phyloP scores from a whole-genome alignment of 2,888 invertebrate genomes.

The Yponomeuta cagnagella region DNA sequence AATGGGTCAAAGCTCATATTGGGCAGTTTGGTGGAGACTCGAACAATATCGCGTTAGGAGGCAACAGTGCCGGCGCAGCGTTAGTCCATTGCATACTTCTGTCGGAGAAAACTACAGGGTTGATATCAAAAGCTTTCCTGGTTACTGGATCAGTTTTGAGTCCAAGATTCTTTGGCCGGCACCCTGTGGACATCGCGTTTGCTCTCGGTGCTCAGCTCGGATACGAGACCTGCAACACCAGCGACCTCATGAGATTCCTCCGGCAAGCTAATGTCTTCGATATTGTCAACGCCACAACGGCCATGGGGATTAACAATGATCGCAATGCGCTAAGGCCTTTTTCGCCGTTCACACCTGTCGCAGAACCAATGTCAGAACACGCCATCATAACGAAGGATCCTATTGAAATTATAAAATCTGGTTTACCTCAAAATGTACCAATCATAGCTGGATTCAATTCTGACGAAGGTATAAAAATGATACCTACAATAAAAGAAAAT shows the following conservation, averaged over 20 bases:
- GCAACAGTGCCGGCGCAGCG: constrained; percentile 41
- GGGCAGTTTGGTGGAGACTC: constrained; percentile 36
- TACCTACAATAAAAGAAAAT: constrained; percentile 22
- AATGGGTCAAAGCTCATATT: constrained; percentile 40
- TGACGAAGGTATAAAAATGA: constrained; percentile 39
- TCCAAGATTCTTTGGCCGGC: constrained; percentile 27
- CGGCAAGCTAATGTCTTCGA: constrained; percentile 25
- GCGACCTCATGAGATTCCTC: constrained; percentile 24
- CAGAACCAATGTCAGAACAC: constrained; percentile 38
- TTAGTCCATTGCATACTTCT: constrained; percentile 37
- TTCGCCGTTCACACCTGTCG: constrained; percentile 41
- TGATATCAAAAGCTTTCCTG: constrained; percentile 30
- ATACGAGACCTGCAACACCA: constrained; percentile 21
- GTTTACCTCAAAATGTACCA: constrained; percentile 42
- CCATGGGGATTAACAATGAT: constrained; percentile 23
- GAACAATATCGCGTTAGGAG: constrained; percentile 35
- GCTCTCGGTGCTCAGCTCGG: constrained; percentile 26
- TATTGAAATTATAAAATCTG: constrained; percentile 33
- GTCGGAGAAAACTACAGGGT: constrained; percentile 32
- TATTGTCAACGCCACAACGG: constrained; percentile 24
- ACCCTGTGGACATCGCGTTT: constrained; percentile 26
- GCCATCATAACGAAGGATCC: constrained; percentile 44
- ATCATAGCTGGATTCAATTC: constrained; percentile 47
- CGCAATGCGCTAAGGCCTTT: constrained; percentile 26
- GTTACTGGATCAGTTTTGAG: constrained; percentile 31